phyloP scores from a whole-genome alignment of 2,888 invertebrate species.

The Creontiades dilutus region DNA sequence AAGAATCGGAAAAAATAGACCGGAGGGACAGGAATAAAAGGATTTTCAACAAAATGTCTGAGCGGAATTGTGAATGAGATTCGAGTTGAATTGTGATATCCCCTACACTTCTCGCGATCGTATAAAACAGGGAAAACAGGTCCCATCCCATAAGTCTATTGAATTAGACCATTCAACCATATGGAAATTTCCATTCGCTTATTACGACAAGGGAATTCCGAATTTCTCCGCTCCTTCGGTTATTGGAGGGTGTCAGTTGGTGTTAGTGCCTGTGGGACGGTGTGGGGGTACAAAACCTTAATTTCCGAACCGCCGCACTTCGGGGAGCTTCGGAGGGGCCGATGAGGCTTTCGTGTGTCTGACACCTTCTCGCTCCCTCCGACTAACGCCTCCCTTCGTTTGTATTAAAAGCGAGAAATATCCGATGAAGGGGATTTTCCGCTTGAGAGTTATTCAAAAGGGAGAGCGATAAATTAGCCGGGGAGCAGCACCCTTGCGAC shows the following conservation, averaged over 20 bases:
- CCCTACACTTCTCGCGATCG: too few species aligned
- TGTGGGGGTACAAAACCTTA: constrained; percentile 8
- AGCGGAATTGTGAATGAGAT: too few species aligned
- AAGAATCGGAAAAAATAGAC: too few species aligned
- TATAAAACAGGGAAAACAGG: neutral
- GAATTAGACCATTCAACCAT: neutral
- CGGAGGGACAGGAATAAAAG: too few species aligned
- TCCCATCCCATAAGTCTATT: too few species aligned
- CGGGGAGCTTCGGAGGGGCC: neutral
- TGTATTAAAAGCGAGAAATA: neutral
- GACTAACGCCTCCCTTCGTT: neutral
- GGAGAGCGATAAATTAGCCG: neutral
- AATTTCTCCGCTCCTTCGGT: neutral
- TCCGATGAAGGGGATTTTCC: neutral
- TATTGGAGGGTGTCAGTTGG: neutral
- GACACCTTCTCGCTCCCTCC: neutral
- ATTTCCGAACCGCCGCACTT: constrained; percentile 21
- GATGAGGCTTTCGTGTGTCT: constrained; percentile 15
- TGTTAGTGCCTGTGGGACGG: neutral
- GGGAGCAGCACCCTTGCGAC: neutral
- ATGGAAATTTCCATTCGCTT: constrained; percentile 7
- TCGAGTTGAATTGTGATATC: too few species aligned
- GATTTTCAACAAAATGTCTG: too few species aligned
- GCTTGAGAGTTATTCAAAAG: neutral
- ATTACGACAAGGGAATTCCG: neutral